Conservation (phyloP, 2,888 invertebrate species). For the Trisateles emortualis region DNA sequence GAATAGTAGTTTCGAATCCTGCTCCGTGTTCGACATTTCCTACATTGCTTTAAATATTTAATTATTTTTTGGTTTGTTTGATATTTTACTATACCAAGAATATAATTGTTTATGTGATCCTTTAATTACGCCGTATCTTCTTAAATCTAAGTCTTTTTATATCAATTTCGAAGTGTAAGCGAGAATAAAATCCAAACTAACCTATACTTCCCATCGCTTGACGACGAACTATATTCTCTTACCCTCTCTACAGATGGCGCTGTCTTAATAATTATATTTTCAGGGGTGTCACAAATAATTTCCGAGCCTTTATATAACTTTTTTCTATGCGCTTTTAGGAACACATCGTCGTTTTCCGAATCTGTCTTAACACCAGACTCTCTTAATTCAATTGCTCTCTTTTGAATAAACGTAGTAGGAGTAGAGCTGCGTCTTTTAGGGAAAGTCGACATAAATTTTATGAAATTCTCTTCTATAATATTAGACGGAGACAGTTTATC, state of each 20-base stretch:
- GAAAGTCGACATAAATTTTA: conserved; percentile 60
- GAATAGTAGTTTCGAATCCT: too few species aligned
- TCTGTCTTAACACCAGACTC: conserved; percentile 72
- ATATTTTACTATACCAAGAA: too few species aligned
- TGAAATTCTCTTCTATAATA: conserved; percentile 64
- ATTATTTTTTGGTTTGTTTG: too few species aligned
- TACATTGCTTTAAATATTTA: too few species aligned
- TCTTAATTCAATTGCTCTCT: conserved; percentile 60
- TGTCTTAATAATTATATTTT: conserved; percentile 75
- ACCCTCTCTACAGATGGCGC: conserved; percentile 76
- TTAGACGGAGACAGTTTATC: conserved; percentile 41
- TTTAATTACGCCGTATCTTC: too few species aligned
- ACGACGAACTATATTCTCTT: conserved; percentile 63
- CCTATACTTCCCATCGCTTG: conserved; percentile 55
- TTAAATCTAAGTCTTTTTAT: too few species aligned
- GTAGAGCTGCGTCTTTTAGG: conserved; percentile 75
- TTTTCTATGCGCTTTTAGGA: conserved; percentile 36
- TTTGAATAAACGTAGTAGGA: conserved; percentile 59
- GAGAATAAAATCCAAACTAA: too few species aligned
- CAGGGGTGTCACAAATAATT: conserved; percentile 68
- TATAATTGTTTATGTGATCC: too few species aligned
- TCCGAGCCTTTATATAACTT: conserved; percentile 47
- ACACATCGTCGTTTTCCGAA: conserved; percentile 70
- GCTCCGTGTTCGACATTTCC: too few species aligned
- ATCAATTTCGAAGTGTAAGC: too few species aligned